Conservation (phyloP, 2,797 vertebrate genomes). For the Melanotaenia pygmaea region DNA sequence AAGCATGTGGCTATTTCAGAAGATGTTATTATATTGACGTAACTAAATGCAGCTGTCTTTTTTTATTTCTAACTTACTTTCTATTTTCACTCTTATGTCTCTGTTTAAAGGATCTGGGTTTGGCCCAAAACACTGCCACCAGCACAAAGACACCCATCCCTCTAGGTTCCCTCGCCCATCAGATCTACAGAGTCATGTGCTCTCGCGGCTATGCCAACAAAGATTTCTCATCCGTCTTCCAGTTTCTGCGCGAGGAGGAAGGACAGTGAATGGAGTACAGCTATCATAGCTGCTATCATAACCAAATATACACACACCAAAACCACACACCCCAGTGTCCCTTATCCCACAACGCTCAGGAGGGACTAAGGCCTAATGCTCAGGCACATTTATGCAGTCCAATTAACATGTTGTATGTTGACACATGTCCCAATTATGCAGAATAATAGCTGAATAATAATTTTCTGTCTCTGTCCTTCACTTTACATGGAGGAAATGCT, state of each 20-base stretch:
- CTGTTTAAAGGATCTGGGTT: slow-evolving; percentile 88
- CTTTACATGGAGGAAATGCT: slow-evolving; percentile 50
- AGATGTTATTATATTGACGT: no score
- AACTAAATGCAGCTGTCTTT: no score
- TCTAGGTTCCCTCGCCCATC: slow-evolving; percentile 94
- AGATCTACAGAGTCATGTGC: slow-evolving; percentile 96
- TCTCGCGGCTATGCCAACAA: slow-evolving; percentile 95
- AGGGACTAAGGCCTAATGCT: slow-evolving; percentile 60
- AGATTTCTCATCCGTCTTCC: slow-evolving; percentile 98
- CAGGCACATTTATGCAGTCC: slow-evolving; percentile 54
- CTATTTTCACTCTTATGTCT: background rate
- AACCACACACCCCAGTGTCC: slow-evolving; percentile 50
- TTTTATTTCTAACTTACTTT: background rate
- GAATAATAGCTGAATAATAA: slow-evolving; percentile 44
- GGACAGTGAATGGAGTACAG: slow-evolving; percentile 67
- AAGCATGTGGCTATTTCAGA: no score
- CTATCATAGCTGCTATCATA: slow-evolving; percentile 38
- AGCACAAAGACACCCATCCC: slow-evolving; percentile 92
- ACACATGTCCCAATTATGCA: slow-evolving; percentile 40
- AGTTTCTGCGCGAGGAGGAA: slow-evolving; percentile 95
- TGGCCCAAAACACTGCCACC: slow-evolving; percentile 95
- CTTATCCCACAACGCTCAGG: slow-evolving; percentile 68
- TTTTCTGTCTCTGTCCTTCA: slow-evolving; percentile 40
- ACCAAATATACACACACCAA: slow-evolving; percentile 10
- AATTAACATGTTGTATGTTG: slow-evolving; percentile 63